Evolutionary conservation across 2,888 invertebrate species (phyloP).

Genomic region (Itoplectis maculator): DNA sequence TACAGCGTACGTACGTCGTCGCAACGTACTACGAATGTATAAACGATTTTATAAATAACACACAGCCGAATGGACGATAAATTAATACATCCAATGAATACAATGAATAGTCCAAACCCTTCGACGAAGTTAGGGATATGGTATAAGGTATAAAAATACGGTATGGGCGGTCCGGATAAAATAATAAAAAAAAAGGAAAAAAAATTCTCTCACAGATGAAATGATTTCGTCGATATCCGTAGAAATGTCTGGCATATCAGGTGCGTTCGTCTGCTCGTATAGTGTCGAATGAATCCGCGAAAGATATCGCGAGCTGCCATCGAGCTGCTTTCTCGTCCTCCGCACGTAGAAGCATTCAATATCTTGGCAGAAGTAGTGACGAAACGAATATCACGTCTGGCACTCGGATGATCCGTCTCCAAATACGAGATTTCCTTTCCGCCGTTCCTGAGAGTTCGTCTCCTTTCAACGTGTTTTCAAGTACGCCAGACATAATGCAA

Average conservation of each 20-base stretch:
- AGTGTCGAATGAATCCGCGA: neutral
- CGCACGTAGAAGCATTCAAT: conserved; percentile 57
- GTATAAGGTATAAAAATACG: too few species aligned
- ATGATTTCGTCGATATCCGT: neutral
- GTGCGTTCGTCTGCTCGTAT: neutral
- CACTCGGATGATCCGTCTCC: conserved; percentile 59
- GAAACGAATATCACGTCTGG: conserved; percentile 59
- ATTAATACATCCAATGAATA: conserved; percentile 2
- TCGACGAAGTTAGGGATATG: too few species aligned
- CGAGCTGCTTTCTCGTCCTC: conserved; percentile 1
- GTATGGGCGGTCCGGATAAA: too few species aligned
- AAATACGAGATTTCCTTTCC: conserved; percentile 66
- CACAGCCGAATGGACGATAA: neutral
- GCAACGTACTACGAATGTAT: conserved; percentile 48
- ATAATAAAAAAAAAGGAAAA: neutral
- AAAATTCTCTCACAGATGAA: neutral
- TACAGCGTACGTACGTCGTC: neutral
- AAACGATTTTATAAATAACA: conserved; percentile 35
- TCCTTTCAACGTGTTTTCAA: neutral
- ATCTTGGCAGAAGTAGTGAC: conserved; percentile 39
- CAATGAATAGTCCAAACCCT: neutral
- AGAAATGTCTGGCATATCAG: neutral
- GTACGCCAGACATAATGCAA: neutral
- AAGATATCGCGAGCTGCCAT: conserved; percentile 8
- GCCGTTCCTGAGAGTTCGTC: conserved; percentile 35